Evolutionary conservation across 1,140 invertebrate species (phyloP).

Genomic region (Pogonomyrmex californicus): DNA sequence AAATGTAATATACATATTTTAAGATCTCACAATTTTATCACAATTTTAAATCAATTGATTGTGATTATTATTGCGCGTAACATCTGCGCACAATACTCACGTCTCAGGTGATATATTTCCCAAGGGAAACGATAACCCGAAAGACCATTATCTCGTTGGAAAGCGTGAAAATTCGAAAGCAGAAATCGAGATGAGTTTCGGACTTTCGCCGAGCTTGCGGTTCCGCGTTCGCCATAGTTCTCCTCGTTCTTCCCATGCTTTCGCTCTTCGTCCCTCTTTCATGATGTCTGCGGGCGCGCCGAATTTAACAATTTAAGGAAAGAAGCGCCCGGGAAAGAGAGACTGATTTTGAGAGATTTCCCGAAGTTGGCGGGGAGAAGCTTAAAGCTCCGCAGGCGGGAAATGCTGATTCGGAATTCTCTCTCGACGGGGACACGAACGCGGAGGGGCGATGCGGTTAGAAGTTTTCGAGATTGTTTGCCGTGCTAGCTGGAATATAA

Average conservation of each 20-base stretch:
- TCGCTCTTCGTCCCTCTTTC: conserved; percentile 8
- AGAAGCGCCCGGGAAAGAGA: conserved; percentile 33
- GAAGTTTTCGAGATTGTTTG: conserved; percentile 67
- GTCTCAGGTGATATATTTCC: conserved; percentile 32
- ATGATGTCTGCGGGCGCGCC: conserved; percentile 28
- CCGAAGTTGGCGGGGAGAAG: conserved; percentile 43
- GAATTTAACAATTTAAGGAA: conserved; percentile 58
- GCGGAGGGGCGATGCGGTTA: conserved; percentile 44
- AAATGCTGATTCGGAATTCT: conserved; percentile 65
- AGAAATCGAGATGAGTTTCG: conserved; percentile 62
- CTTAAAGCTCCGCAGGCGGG: conserved; percentile 62
- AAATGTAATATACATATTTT: background rate
- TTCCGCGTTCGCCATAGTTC: conserved; percentile 27
- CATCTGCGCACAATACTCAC: background rate
- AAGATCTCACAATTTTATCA: background rate
- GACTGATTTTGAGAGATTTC: conserved; percentile 62
- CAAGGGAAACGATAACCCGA: background rate
- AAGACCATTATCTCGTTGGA: conserved; percentile 55
- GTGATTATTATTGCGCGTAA: conserved; percentile 23
- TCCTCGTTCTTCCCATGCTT: background rate
- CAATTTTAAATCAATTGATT: background rate
- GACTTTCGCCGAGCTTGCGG: conserved; percentile 65
- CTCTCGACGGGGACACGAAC: conserved; percentile 35
- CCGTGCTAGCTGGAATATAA: conserved; percentile 62
- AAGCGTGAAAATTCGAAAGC: conserved; percentile 76